Base-by-base conservation (phyloP, 2,113 vertebrate genomes). In the Macrotis lagotis region DNA sequence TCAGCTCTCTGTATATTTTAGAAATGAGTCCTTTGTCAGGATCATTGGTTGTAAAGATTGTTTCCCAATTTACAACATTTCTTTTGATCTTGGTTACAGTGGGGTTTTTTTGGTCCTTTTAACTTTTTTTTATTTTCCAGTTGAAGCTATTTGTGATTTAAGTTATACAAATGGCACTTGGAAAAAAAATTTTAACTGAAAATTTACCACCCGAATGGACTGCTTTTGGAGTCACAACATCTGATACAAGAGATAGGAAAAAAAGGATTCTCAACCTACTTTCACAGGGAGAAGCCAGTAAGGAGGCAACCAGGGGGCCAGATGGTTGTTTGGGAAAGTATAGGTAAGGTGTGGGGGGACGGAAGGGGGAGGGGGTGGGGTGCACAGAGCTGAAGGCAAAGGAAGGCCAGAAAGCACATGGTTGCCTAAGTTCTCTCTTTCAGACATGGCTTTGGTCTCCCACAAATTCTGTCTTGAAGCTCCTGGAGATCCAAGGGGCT, bases 81-180 rank as follows among this genome's bases (percentile, higher is more conserved):
- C n/a, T n/a, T n/a, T n/a, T n/a, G n/a, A n/a, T n/a, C n/a, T n/a
- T n/a, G n/a, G n/a, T n/a, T n/a, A n/a, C n/a, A n/a, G n/a, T n/a
- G n/a, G n/a, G n/a, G n/a, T n/a, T n/a, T n/a, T n/a, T n/a, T 44
- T 83, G 12, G 1, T 92, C 92, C 47, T 96, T 98, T 99, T 99
- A 98, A 55, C 5, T 53, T 53, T 53, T 98, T 97, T 97, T 98
- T 98, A 96, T 99, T 98, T 98, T 98, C 98, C 98, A 99, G 99
- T 99, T 99, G 98, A 98, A 99, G 98, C 98, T 98, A 98, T 98
- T 98, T 93, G 96, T 89, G 0, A 90, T 99, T 98, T 99, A 98
- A 99, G 99, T 99, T 99, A 99, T 99, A 99, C 99, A 99, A 99
- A 99, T 99, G 99, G 99, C 99, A 99, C 99, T 98, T 99, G 98